Percentiles rank a stretch among this genome's conserved stretches.
phyloP scores from a whole-genome alignment of 1,140 invertebrate species.

The Neodiprion fabricii region DNA sequence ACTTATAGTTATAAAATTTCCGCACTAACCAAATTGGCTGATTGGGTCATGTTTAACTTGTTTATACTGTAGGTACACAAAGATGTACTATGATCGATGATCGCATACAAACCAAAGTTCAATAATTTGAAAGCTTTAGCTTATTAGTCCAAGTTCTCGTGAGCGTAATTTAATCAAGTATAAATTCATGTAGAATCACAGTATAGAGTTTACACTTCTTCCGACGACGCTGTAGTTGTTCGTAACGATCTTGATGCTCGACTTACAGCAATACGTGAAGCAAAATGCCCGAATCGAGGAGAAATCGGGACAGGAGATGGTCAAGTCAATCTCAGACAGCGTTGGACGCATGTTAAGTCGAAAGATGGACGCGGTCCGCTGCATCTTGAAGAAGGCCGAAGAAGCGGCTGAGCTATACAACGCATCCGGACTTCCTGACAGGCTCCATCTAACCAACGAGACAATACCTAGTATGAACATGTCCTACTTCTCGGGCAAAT shows the following conservation, averaged over 20 bases:
- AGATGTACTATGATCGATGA: neutral
- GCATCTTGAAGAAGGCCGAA: slow-evolving; percentile 75
- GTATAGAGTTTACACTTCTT: slow-evolving; percentile 10
- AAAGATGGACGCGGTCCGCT: slow-evolving; percentile 85
- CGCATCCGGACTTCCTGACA: slow-evolving; percentile 21
- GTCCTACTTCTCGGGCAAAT: slow-evolving; percentile 76
- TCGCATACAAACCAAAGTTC: neutral
- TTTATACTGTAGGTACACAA: neutral
- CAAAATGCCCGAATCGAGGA: slow-evolving; percentile 76
- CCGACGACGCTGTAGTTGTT: neutral
- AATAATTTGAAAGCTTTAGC: neutral
- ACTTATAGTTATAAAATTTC: slow-evolving; percentile 24
- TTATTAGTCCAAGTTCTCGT: neutral
- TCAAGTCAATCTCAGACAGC: slow-evolving; percentile 75
- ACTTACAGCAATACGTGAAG: slow-evolving; percentile 73
- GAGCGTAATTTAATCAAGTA: neutral
- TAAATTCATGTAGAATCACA: slow-evolving; percentile 6
- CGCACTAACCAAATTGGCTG: neutral
- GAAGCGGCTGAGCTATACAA: slow-evolving; percentile 67
- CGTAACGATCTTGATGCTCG: slow-evolving; percentile 14
- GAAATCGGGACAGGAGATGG: slow-evolving; percentile 76
- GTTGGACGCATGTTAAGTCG: slow-evolving; percentile 78
- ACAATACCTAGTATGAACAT: slow-evolving; percentile 53
- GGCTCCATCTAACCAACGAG: slow-evolving; percentile 37
- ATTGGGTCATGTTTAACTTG: slow-evolving; percentile 6